These are phyloP conservation scores for Synodontis membranacea DNA, from an alignment of 2,113 vertebrate genomes.

Conservation along the genomic window DNA sequence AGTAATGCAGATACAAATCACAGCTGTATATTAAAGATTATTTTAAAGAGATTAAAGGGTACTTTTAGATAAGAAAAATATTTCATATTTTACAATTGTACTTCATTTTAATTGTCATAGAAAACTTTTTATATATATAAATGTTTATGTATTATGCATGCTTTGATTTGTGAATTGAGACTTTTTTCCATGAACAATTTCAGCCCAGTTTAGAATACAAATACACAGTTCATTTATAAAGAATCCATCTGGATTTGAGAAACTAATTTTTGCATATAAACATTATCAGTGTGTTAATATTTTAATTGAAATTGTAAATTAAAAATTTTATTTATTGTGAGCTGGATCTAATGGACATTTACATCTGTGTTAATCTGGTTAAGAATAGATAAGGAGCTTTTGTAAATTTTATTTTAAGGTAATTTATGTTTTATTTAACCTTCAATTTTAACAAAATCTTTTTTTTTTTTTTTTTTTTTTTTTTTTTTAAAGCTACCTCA, in stretches of 20 bases:
- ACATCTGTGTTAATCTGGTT: neutral
- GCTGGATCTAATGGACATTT: neutral
- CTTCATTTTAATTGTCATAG: neutral
- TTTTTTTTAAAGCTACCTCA: no score
- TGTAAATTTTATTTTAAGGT: neutral
- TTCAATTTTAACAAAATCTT: neutral
- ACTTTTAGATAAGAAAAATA: no score
- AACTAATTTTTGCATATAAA: neutral
- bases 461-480: no score
- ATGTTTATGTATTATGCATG: neutral
- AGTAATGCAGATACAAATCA: neutral
- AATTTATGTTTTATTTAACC: neutral
- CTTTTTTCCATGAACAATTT: neutral
- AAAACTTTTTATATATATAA: neutral
- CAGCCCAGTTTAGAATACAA: neutral
- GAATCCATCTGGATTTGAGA: neutral
- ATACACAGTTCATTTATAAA: neutral
- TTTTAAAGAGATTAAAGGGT: no score
- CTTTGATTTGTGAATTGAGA: neutral
- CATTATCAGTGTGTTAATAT: neutral
- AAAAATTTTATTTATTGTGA: no score
- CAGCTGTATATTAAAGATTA: neutral
- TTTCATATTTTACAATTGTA: no score
- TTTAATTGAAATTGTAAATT: neutral
- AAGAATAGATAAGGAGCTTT: neutral